These are phyloP conservation scores for Drosophila punjabiensis DNA, from an alignment of 1,140 invertebrate genomes.

Conservation along the genomic window DNA sequence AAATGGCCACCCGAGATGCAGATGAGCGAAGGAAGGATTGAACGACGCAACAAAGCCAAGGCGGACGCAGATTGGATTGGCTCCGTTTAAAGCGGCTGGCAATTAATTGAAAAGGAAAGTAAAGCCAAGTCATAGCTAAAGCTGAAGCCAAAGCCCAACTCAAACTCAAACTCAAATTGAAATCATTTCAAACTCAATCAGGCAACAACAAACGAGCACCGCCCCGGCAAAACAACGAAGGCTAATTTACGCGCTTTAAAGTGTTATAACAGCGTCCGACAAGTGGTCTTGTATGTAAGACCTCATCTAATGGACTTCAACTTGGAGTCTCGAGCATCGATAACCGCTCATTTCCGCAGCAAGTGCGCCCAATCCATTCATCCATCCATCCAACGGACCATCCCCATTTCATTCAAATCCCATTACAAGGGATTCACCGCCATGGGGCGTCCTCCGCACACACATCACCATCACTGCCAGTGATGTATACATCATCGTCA, in stretches of 20 bases:
- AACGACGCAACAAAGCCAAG: slow-evolving; percentile 9
- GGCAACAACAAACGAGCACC: slow-evolving; percentile 40
- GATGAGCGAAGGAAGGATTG: slow-evolving; percentile 48
- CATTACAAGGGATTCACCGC: slow-evolving; percentile 58
- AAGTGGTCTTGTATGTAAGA: slow-evolving; percentile 36
- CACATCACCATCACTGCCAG: slow-evolving; percentile 6
- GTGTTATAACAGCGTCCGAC: slow-evolving; percentile 66
- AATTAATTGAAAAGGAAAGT: slow-evolving; percentile 65
- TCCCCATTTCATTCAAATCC: slow-evolving; percentile 45
- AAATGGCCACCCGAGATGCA: slow-evolving; percentile 36
- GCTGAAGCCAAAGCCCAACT: neutral
- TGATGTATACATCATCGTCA: slow-evolving; percentile 8
- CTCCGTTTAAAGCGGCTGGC: slow-evolving; percentile 43
- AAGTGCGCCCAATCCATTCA: slow-evolving; percentile 49
- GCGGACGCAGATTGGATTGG: slow-evolving; percentile 19
- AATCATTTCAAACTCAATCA: slow-evolving; percentile 73
- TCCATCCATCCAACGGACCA: slow-evolving; percentile 22
- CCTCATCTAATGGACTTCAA: slow-evolving; percentile 44
- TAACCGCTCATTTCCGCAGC: slow-evolving; percentile 75
- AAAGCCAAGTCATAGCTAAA: slow-evolving; percentile 11
- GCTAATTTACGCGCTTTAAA: slow-evolving; percentile 75
- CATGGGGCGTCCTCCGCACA: slow-evolving; percentile 43
- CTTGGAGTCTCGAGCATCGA: slow-evolving; percentile 19
- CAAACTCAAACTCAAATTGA: slow-evolving; percentile 64
- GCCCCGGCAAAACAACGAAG: slow-evolving; percentile 22